Conservation (phyloP, 2,888 invertebrate genomes). For the Melolontha melolontha region DNA sequence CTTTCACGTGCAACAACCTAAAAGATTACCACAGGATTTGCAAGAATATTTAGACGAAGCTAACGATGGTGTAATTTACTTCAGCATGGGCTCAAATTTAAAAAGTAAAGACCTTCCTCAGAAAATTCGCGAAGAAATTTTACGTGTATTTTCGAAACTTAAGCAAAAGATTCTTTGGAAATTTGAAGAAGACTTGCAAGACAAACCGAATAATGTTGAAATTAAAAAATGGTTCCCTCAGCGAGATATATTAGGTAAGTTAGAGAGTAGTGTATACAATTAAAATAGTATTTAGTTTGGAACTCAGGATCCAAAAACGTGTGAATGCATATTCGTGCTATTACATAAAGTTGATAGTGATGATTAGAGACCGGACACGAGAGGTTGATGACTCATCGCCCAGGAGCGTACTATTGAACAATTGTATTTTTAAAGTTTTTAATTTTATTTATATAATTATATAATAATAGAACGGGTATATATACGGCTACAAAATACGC, state of each 20-base stretch:
- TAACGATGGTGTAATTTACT: conserved; percentile 69
- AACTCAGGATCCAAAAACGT: no score
- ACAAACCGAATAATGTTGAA: conserved; percentile 63
- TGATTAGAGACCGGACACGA: no score
- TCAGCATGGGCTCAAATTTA: conserved; percentile 73
- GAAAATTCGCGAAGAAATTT: conserved; percentile 67
- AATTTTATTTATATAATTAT: no score
- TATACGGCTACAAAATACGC: no score
- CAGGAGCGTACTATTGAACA: no score
- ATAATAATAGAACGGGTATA: no score
- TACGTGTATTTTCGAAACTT: conserved; percentile 70
- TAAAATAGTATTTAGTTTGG: no score
- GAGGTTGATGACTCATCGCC: no score
- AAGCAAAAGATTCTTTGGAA: conserved; percentile 69
- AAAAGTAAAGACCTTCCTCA: conserved; percentile 69
- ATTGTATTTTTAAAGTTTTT: no score
- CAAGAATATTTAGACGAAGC: conserved; percentile 68
- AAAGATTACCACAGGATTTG: conserved; percentile 63
- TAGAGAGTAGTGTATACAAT: no score
- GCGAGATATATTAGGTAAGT: conserved; percentile 54
- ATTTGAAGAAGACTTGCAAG: conserved; percentile 64
- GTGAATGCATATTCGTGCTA: no score
- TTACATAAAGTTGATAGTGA: no score
- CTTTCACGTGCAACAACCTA: conserved; percentile 60
- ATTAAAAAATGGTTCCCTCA: conserved; percentile 65